Base-by-base conservation (phyloP, 1,140 invertebrate genomes). In the Trichonephila clavata region DNA sequence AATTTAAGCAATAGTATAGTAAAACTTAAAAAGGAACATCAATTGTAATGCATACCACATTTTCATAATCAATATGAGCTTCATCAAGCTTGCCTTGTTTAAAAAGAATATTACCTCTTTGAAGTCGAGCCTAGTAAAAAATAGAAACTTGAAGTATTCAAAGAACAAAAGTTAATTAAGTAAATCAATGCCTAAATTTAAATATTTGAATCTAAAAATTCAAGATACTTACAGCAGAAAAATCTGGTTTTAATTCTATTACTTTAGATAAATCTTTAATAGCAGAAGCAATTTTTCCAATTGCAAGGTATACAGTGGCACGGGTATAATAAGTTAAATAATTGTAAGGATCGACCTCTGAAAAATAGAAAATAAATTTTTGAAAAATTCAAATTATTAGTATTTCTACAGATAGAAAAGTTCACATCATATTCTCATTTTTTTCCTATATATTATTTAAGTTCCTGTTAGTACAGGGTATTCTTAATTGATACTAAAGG, bases 251-350 rank as follows among this genome's bases (percentile, higher is more conserved):
- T 20, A 99, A 96, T 95, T 99, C 97, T 84, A 99, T 96, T 21
- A 99, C 99, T 96, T 97, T 97, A 95, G 98, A 97, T 95, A 99
- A 97, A 96, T 99, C 99, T 95, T 97, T 97, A 20, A 99, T 96
- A 14, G 99, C 99, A 95, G 99, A 98, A 95, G 98, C 99, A 0
- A 99, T 98, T 97, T 99, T 99, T 59, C 99, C 99, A 94, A 99
- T 96, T 16, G 99, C 99, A 95, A 99, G 97, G 96, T 99, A 99
- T 1, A 99, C 98, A 14, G 99, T 99, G 20, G 99, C 99, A 95
- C 99, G 97, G 95, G 98, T 98, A 95, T 98, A 99, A 95, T 98
- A 99, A 90, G 98, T 99, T 95, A 99, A 96, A 96, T 99, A 99
- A 96, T 99, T 99, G 89, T 97, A 97, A 60, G 99, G 98, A 96